Evolutionary conservation across 2,113 vertebrate genomes (phyloP).

Genomic region (Aplodontia rufa): DNA sequence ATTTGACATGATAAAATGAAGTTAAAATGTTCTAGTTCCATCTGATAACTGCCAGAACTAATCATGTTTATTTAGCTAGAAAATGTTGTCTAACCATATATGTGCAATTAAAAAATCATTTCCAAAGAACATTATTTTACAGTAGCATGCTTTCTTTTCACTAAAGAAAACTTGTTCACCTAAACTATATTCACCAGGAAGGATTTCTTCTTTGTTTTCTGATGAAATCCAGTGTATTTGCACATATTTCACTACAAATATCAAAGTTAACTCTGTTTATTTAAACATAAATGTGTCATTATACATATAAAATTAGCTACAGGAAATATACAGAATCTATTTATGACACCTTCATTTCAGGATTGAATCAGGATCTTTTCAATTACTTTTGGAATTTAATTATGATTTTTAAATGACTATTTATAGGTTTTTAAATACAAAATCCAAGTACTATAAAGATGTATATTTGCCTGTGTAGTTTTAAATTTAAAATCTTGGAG

Average conservation of each 20-base stretch:
- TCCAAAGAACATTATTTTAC: slow-evolving; percentile 24
- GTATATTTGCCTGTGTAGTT: neutral
- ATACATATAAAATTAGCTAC: neutral
- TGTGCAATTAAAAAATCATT: slow-evolving; percentile 56
- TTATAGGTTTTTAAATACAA: slow-evolving; percentile 10
- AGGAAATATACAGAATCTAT: neutral
- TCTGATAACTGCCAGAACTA: slow-evolving; percentile 35
- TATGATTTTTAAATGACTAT: neutral
- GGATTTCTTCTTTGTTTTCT: slow-evolving; percentile 38
- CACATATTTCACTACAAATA: neutral
- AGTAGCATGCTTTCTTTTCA: neutral
- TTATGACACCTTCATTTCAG: neutral
- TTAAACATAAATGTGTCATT: neutral
- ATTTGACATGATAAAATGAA: slow-evolving; percentile 41
- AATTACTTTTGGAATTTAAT: neutral
- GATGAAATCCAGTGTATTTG: neutral
- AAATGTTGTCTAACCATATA: slow-evolving; percentile 41
- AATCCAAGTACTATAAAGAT: neutral
- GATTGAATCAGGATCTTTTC: neutral
- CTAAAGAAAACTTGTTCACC: neutral
- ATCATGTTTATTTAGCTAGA: slow-evolving; percentile 42
- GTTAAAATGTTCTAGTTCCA: slow-evolving; percentile 17
- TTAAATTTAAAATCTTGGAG: slow-evolving; percentile 10
- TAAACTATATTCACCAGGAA: neutral
- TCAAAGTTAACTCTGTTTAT: neutral